Evolutionary conservation across 2,888 invertebrate species (phyloP), one percentile per base, ranked within the genome.

Genomic region (Apeira syringaria): DNA sequence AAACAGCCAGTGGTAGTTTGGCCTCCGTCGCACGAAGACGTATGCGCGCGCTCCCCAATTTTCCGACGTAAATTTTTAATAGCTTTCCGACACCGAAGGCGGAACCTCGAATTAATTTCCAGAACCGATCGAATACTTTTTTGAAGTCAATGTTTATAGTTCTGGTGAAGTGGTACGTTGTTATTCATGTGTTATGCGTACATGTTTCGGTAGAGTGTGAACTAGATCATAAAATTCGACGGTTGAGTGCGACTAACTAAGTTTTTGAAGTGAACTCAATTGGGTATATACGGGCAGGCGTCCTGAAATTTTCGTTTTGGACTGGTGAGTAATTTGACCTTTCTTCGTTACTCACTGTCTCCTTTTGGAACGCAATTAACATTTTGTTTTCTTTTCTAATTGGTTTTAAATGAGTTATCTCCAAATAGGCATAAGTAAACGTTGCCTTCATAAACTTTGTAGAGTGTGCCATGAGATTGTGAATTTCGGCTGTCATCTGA

Each of bases 1-100:
- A 25, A 28, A 18, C 13, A 24, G 59, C 51, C 65, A 66, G 69
- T 65, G 66, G 60, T 50, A 56, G 58, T 43, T 55, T 39, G 53
- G 39, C 39, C 50, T 39, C 44, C 35, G 38, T 50, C 28, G 34
- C 47, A 47, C 54, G 49, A 48, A 53, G 48, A 40, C 59, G 59
- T 57, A 60, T 47, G 34, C 43, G 43, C 55, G 39, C 22, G 36
- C 17, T 18, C 33, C 41, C 38, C 28, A 39, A 44, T 30, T 34
- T 36, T 47, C 32, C 63, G 41, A 60, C 76, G 80, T 84, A 71
- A 80, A 85, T 85, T 81, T 80, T 85, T 82, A 84, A 84, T 84
- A 60, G 59, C 64, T 66, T 61, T 64, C 59, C 62, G 64, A 72
- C 67, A 66, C 56, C 51, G 57, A 63, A 68, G 60, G 67, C 53